Conservation (phyloP, 2,113 vertebrate species). For the Mystacornis crossleyi region DNA sequence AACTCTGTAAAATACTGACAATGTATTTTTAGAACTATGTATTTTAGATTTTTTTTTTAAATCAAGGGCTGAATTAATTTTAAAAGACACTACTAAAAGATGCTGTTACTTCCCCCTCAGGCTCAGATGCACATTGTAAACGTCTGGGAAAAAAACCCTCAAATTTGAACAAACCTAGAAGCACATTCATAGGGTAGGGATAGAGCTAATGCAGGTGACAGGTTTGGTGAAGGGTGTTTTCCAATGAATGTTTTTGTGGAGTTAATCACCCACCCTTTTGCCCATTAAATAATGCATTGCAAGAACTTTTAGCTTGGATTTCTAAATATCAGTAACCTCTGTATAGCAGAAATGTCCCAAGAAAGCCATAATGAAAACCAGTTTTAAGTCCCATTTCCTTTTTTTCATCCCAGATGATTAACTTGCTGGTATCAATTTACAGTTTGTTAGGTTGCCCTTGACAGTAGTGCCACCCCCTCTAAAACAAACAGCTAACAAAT, state of each 20-base stretch:
- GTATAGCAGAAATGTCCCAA: not conserved
- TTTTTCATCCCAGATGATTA: not conserved
- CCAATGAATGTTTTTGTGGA: not conserved
- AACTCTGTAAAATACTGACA: slow-evolving; percentile 76
- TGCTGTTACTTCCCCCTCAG: slow-evolving; percentile 1
- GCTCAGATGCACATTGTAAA: slow-evolving; percentile 41
- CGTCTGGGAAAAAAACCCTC: not conserved
- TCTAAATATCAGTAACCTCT: not conserved
- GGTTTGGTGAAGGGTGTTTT: not conserved
- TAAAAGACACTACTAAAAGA: not conserved
- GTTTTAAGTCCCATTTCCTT: not conserved
- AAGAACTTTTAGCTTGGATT: not conserved
- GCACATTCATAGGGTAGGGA: not conserved
- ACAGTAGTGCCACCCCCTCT: not conserved
- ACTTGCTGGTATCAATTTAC: not conserved
- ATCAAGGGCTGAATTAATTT: slow-evolving; percentile 65
- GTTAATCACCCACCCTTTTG: not conserved
- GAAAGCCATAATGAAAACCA: not conserved
- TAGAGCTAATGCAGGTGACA: not conserved
- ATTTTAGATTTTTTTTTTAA: slow-evolving; percentile 66
- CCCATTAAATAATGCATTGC: not conserved
- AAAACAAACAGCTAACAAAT: not conserved
- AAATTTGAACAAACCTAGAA: not conserved
- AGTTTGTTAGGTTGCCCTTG: not conserved
- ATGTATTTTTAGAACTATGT: slow-evolving; percentile 72